phyloP scores from a whole-genome alignment of 1,140 invertebrate genomes.

The Cydia pomonella region DNA sequence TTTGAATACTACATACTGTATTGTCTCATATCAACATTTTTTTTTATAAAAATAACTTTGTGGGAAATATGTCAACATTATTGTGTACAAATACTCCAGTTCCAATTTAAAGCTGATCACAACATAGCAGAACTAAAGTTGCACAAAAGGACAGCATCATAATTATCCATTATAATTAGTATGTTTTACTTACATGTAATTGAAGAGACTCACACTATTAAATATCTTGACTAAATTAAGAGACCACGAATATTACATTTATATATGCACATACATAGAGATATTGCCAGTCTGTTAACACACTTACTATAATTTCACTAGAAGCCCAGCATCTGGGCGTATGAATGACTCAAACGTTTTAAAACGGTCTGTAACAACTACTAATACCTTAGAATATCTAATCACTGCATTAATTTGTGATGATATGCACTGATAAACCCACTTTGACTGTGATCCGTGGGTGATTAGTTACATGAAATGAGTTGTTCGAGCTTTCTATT shows the following conservation, averaged over 20 bases:
- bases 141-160: conserved; percentile 76
- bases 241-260: conserved; percentile 77
- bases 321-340: conserved; percentile 73
- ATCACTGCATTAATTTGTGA: conserved; percentile 79
- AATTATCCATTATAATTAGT: conserved; percentile 67
- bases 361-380: conserved; percentile 78
- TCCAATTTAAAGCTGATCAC: conserved; percentile 78
- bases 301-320: conserved; percentile 80
- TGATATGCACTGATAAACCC: conserved; percentile 79
- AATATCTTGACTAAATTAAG: conserved; percentile 80
- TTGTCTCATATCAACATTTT: conserved; percentile 77
- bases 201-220: conserved; percentile 79
- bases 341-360: conserved; percentile 76
- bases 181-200: conserved; percentile 72
- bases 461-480: conserved; percentile 60
- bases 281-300: conserved; percentile 79
- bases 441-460: conserved; percentile 67
- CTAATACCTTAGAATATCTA: conserved; percentile 80
- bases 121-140: conserved; percentile 78
- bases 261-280: conserved; percentile 77
- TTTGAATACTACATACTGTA: conserved; percentile 75
- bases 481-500: conserved; percentile 59
- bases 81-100: conserved; percentile 76
- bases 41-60: conserved; percentile 79
- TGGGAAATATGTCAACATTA: conserved; percentile 72